Evolutionary conservation across 2,888 invertebrate genomes (phyloP).

Genomic region (Caenorhabditis becei): DNA sequence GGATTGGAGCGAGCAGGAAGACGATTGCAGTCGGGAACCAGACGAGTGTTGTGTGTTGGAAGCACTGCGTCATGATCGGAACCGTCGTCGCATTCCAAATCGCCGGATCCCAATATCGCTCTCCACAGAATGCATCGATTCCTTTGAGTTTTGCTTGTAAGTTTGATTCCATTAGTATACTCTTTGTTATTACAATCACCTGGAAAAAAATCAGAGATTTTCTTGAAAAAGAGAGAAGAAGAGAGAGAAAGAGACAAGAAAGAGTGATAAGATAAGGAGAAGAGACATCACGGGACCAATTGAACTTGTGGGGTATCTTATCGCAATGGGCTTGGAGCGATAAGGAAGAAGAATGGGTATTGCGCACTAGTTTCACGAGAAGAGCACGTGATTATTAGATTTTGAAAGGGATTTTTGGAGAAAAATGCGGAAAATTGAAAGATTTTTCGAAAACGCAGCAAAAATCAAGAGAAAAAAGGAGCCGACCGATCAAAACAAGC

Average conservation of each 20-base stretch:
- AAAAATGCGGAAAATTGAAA: too few species aligned
- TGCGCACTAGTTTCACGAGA: too few species aligned
- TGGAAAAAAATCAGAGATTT: background rate
- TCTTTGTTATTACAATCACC: background rate
- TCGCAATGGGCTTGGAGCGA: too few species aligned
- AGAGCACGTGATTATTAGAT: too few species aligned
- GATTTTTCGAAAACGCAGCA: background rate
- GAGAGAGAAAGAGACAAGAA: background rate
- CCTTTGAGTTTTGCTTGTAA: constrained; percentile 57
- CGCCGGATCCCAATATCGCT: constrained; percentile 84
- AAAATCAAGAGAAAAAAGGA: background rate
- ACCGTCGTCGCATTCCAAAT: constrained; percentile 87
- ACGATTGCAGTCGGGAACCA: constrained; percentile 88
- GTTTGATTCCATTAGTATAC: constrained; percentile 41
- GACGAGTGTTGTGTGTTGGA: constrained; percentile 91
- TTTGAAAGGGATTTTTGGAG: too few species aligned
- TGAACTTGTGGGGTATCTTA: too few species aligned
- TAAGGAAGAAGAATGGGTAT: too few species aligned
- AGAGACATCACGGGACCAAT: too few species aligned
- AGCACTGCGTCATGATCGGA: constrained; percentile 93
- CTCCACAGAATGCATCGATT: constrained; percentile 77
- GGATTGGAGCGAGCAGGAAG: constrained; percentile 73
- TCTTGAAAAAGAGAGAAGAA: too few species aligned
- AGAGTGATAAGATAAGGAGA: background rate
- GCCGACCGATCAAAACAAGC: background rate